Percentiles rank a stretch among this genome's conserved stretches.
phyloP scores from a whole-genome alignment of 2,113 vertebrate genomes.

The Phodopus roborovskii region DNA sequence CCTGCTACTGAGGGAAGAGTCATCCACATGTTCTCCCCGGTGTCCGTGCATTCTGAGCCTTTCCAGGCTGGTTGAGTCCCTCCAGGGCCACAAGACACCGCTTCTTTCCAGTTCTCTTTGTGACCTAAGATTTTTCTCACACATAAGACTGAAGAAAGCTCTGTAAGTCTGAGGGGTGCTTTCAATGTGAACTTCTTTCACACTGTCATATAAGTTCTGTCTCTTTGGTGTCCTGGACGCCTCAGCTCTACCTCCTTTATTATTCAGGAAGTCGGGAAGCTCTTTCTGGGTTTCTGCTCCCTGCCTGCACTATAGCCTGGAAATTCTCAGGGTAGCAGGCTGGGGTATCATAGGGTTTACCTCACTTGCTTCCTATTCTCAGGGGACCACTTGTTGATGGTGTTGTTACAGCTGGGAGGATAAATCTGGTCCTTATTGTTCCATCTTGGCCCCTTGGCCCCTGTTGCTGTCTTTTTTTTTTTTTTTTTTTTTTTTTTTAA shows the following conservation, averaged over 20 bases:
- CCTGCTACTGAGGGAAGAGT: background rate
- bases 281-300: background rate
- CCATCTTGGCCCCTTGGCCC: background rate
- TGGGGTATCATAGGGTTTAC: background rate
- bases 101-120: background rate
- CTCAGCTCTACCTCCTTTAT: background rate
- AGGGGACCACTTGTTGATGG: background rate
- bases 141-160: background rate
- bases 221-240: background rate
- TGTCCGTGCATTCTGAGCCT: background rate
- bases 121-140: background rate
- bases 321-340: background rate
- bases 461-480: background rate
- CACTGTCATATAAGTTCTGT: background rate
- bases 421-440: constrained; percentile 2
- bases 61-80: background rate
- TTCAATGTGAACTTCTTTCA: background rate
- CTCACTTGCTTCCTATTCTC: background rate
- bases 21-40: background rate
- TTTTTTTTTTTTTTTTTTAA: background rate
- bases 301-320: background rate
- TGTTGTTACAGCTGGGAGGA: background rate
- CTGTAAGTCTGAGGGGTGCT: background rate
- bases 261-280: background rate
- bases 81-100: background rate